phyloP scores from a whole-genome alignment of 2,888 invertebrate species.

The Amblyteles armatorius region DNA sequence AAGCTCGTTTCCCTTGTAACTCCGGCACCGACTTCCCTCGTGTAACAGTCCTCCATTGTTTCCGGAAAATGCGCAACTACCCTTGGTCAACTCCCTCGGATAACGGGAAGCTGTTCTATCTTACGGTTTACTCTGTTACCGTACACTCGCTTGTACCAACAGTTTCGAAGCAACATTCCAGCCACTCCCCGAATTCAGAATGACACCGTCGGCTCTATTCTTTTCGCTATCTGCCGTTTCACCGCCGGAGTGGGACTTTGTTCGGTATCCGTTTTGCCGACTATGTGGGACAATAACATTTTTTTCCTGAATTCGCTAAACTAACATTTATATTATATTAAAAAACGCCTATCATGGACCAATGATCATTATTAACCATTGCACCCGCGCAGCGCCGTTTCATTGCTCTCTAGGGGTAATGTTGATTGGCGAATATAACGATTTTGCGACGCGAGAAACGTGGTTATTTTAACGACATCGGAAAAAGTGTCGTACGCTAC shows the following conservation, averaged over 20 bases:
- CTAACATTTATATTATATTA: no score
- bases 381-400: no score
- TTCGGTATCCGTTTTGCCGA: not conserved
- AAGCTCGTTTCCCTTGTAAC: slow-evolving; percentile 20
- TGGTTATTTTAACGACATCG: no score
- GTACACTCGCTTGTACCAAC: not conserved
- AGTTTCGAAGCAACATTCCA: not conserved
- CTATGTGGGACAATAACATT: not conserved
- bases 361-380: no score
- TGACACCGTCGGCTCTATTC: not conserved
- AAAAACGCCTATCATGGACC: no score
- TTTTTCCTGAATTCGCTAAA: no score
- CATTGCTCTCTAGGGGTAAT: no score
- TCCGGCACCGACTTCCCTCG: not conserved
- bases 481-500: no score
- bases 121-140: not conserved
- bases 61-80: slow-evolving; percentile 33
- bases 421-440: no score
- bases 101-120: not conserved
- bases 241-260: not conserved
- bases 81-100: slow-evolving; percentile 7
- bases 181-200: not conserved
- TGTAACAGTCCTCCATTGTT: slow-evolving; percentile 35
- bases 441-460: no score
- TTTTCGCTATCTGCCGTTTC: not conserved